Base-by-base conservation (phyloP, 2,797 vertebrate genomes). In the Tangara arthus region DNA sequence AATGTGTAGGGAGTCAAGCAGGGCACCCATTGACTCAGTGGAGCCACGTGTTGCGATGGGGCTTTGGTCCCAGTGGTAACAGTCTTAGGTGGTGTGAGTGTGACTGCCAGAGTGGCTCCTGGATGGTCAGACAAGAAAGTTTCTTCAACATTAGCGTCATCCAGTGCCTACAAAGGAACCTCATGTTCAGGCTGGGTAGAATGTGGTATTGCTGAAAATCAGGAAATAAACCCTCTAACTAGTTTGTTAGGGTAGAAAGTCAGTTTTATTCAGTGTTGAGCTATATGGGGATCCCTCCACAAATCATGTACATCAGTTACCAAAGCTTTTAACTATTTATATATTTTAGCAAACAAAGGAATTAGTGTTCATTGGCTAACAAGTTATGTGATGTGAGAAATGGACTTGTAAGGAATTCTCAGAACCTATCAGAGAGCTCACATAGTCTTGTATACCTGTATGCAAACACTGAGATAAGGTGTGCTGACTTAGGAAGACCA, bases 21-120 rank as follows among this genome's bases (percentile, higher is more conserved):
- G 24, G 28, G 14, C 24, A 73, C 39, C 14, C 17, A 6, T 4
- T 34, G 30, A 6, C 21, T 65, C n/a, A 52, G 24, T 59, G 60
- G 24, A 88, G 30, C 30, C 46, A 60, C 0, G 1, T 46, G 24
- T 12, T 60, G 30, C 0, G 2, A 22, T 34, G 24, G 12, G 17
- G 5, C 12, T 81, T 66, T 0, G 0, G 34, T 46, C 26, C 9
- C 39, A 34, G 39, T 4, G 11, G 17, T 46, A 35, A 19, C n/a
- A 46, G 14, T 34, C 68, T 34, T 26, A n/a, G 6, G 34, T 66
- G 24, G 39, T 63, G 22, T 1, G 1, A 49, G 18, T 19, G 32
- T 39, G 60, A 41, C 37, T 34, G n/a, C 17, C 24, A 73, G 20
- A 53, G 39, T 10, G 21, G 34, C 21, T 59, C 39, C 46, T 66